Evolutionary conservation across 2,113 vertebrate species (phyloP).

Genomic region (Aix galericulata): DNA sequence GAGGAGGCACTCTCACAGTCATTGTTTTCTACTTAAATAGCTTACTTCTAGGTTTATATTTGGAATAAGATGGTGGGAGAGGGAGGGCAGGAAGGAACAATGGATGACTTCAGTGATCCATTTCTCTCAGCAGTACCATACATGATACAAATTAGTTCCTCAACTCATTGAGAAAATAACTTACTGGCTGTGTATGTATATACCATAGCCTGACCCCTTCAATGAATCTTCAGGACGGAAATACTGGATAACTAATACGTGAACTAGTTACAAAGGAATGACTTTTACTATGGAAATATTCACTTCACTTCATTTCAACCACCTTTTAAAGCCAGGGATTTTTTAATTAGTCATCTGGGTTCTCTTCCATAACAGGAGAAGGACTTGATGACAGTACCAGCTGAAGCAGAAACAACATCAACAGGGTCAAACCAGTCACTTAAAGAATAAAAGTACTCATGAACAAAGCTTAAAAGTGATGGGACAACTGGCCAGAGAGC

Average conservation of each 20-base stretch:
- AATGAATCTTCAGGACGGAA: not conserved
- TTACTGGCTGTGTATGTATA: not conserved
- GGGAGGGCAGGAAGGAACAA: no score
- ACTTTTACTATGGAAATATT: not conserved
- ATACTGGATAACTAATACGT: not conserved
- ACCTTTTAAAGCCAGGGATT: not conserved
- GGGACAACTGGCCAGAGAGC: not conserved
- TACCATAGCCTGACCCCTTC: not conserved
- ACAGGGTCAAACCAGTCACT: not conserved
- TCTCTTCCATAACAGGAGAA: not conserved
- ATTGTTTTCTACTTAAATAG: not conserved
- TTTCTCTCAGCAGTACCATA: not conserved
- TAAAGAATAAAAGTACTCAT: not conserved
- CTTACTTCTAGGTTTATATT: not conserved
- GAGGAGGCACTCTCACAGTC: not conserved
- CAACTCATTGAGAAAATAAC: not conserved
- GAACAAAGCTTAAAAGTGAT: not conserved
- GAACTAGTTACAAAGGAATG: not conserved
- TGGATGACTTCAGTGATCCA: not conserved
- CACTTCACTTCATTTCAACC: not conserved
- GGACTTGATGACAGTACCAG: not conserved
- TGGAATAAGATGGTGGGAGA: not conserved
- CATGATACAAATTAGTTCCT: not conserved
- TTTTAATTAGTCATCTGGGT: not conserved
- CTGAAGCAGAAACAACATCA: not conserved